Base-by-base conservation (phyloP, 2,888 invertebrate genomes). In the Clistopyga incitator region DNA sequence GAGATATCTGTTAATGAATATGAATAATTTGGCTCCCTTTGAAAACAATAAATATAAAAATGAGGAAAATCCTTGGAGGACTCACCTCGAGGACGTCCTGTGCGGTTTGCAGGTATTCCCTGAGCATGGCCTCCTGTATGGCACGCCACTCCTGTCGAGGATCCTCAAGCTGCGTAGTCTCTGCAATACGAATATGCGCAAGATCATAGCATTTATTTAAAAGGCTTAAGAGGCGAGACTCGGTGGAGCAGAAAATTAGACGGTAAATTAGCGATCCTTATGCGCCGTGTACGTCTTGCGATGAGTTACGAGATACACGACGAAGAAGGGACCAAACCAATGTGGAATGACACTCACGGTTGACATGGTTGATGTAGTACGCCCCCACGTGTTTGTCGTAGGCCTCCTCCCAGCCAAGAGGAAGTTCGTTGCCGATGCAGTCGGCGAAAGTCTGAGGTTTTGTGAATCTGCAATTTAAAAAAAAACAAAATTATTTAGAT, bases 381-480 rank as follows among this genome's bases (percentile, higher is more conserved):
- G 97, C 96, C 88, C 99, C 99, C 93, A 99, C 97, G 94, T 98
- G 97, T 88, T 97, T 97, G 94, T 99, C 98, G 94, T 97, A 98
- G 67, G 97, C 97, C 95, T 98, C 98, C 94, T 99, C 99, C 99
- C 99, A 99, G 87, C 99, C 99, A 91, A 98, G 95, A 68, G 99
- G 99, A 93, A 99, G 94, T 94, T 99, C 99, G 95, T 99, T 98
- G 92, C 98, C 99, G 93, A 98, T 97, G 94, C 99, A 99, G 94
- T 99, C 99, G 90, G 99, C 98, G 94, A 99, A 99, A 83, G 98
- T 96, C 94, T 98, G 98, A 84, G 99, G 99, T 94, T 99, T 99
- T 88, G 98, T 98, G 93, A 96, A 98, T 95, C 99, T 99, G 95
- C 71, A 96, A 96, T 92, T 92, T 93, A 90, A 25, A 42, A 15